phyloP scores from a whole-genome alignment of 2,888 invertebrate genomes.

The Thera britannica region DNA sequence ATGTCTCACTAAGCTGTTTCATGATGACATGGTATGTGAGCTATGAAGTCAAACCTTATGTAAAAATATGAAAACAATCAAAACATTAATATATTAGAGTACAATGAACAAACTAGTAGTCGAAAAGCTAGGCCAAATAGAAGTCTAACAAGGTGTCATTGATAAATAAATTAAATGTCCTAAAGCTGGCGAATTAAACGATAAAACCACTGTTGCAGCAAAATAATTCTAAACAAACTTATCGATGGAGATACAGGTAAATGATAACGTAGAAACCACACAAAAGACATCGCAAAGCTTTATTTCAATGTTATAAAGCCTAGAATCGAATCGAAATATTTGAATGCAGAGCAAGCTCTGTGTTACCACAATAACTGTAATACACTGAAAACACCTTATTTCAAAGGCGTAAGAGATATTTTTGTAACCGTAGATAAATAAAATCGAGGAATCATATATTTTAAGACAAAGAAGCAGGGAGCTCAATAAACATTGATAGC shows the following conservation, averaged over 20 bases:
- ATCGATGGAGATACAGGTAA: slow-evolving; percentile 35
- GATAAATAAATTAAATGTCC: slow-evolving; percentile 33
- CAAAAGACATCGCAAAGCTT: slow-evolving; percentile 11
- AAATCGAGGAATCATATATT: slow-evolving; percentile 25
- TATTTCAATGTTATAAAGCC: slow-evolving; percentile 19
- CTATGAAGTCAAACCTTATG: neutral
- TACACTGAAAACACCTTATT: slow-evolving; percentile 28
- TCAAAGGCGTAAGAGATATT: slow-evolving; percentile 21
- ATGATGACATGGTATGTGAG: neutral
- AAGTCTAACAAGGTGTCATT: slow-evolving; percentile 18
- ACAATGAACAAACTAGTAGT: neutral
- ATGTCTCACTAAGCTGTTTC: neutral
- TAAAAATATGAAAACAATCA: neutral
- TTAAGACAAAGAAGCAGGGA: slow-evolving; percentile 28
- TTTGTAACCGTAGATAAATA: slow-evolving; percentile 13
- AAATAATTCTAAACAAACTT: slow-evolving; percentile 31
- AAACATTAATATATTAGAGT: neutral
- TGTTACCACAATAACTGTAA: slow-evolving; percentile 14
- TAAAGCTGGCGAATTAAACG: slow-evolving; percentile 32
- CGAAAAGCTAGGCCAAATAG: slow-evolving; percentile 15
- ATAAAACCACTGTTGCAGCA: slow-evolving; percentile 35
- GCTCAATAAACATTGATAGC: slow-evolving; percentile 30
- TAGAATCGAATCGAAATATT: slow-evolving; percentile 9
- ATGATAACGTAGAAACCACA: slow-evolving; percentile 31
- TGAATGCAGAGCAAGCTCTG: slow-evolving; percentile 22